phyloP scores from a whole-genome alignment of 2,888 invertebrate species.

The Nemotelus nigrinus region DNA sequence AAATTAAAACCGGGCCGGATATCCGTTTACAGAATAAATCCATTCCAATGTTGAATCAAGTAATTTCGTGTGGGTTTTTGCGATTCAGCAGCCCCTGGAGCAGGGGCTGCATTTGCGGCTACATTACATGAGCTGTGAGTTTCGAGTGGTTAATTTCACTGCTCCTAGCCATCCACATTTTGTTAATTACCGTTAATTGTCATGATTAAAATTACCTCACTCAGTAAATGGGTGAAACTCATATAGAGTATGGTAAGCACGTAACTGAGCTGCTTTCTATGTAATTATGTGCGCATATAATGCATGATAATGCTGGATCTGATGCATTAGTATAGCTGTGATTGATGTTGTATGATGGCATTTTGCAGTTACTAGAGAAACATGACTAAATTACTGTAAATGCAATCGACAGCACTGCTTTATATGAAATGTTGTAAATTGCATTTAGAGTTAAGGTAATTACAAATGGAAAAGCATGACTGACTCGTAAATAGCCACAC shows the following conservation, averaged over 20 bases:
- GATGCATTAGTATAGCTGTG: too few relatives aligned
- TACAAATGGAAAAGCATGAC: too few relatives aligned
- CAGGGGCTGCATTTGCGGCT: background rate
- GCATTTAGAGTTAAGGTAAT: too few relatives aligned
- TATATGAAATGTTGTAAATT: too few relatives aligned
- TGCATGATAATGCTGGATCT: too few relatives aligned
- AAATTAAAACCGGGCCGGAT: constrained; percentile 44
- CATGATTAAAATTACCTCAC: constrained; percentile 43
- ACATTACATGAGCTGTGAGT: background rate
- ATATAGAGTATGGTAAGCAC: background rate
- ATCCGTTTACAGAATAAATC: constrained; percentile 48
- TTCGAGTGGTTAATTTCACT: constrained; percentile 31
- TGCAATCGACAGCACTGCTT: too few relatives aligned
- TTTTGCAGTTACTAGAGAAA: too few relatives aligned
- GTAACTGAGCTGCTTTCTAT: constrained; percentile 1
- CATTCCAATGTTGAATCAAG: constrained; percentile 49
- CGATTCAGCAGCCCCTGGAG: constrained; percentile 36
- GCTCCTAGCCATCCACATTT: background rate
- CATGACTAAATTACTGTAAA: too few relatives aligned
- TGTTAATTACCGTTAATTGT: constrained; percentile 36
- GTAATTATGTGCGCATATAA: background rate
- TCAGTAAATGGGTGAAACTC: constrained; percentile 13
- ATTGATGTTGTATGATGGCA: too few relatives aligned
- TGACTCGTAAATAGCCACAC: too few relatives aligned
- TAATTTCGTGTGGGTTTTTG: constrained; percentile 48